Evolutionary conservation across 2,888 invertebrate genomes (phyloP).

Genomic region (Acholoe squamosa): DNA sequence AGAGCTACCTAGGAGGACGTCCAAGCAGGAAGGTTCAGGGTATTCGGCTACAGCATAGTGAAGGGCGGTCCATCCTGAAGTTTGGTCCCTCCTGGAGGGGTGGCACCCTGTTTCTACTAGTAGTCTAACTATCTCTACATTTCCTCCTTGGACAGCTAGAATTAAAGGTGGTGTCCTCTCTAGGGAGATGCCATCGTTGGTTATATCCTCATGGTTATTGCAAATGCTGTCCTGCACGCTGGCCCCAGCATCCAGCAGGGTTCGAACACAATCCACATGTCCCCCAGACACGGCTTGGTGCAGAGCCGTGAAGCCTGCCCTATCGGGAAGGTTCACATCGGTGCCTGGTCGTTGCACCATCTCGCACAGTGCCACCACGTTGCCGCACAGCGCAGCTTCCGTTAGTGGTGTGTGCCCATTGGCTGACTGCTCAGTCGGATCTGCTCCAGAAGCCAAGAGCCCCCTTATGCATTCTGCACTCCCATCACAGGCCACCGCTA

Average conservation of each 20-base stretch:
- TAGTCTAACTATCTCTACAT: not conserved
- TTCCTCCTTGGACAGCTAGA: conserved; percentile 41
- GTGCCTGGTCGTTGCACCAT: not conserved
- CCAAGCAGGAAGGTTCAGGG: conserved; percentile 11
- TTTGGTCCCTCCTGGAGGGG: not conserved
- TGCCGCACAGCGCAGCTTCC: not conserved
- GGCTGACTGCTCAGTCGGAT: not conserved
- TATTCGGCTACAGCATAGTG: conserved; percentile 41
- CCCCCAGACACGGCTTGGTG: conserved; percentile 29
- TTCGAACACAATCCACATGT: not conserved
- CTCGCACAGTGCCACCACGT: not conserved
- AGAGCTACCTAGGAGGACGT: not conserved
- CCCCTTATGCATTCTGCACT: not conserved
- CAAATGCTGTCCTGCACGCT: not conserved
- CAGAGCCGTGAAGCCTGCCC: conserved; percentile 8
- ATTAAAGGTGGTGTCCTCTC: not conserved
- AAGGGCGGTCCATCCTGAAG: conserved; percentile 11
- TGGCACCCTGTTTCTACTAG: conserved; percentile 4
- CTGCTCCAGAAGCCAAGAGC: conserved; percentile 8
- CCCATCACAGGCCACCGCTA: not conserved
- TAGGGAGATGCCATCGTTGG: too few species aligned
- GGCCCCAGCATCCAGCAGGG: conserved; percentile 21
- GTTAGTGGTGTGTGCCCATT: not conserved
- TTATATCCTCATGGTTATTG: not conserved
- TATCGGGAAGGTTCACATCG: not conserved